Base-by-base conservation (phyloP, 2,888 invertebrate genomes). In the Acleris holmiana region DNA sequence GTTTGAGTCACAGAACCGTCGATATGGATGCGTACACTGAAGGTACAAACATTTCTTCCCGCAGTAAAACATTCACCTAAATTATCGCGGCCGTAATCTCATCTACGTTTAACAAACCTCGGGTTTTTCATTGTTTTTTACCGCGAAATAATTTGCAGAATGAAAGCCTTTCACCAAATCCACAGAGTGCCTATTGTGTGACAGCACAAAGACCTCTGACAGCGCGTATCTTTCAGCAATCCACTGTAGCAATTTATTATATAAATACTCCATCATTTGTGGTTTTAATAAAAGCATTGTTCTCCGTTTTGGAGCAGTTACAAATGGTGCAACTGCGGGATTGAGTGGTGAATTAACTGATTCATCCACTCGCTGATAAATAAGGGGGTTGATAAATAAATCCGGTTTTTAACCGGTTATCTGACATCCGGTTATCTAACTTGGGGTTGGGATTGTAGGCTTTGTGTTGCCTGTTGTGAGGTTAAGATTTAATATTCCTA, bases 111-210 rank as follows among this genome's bases (percentile, higher is more conserved):
- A 57, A 46, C n/a, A 35, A 57, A 23, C 63, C n/a, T 17, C 18
- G 17, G 21, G 18, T 49, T 21, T 48, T 53, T 47, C 44, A 57
- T 53, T 60, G 57, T 61, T 67, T 65, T 65, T 65, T 60, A 21
- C 35, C 70, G 67, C 74, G 78, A 80, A 80, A 81, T 73, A 74
- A 80, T 79, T 80, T 76, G 72, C 72, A 68, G 69, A 71, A 51
- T 66, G 58, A 75, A 76, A 76, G 74, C 75, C 71, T 80, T 80
- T 76, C 74, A 73, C 69, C 66, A 70, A 77, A 81, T 80, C 76
- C 69, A 63, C 74, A 76, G 80, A 84, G 80, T 79, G 74, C 80
- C 81, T 76, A 84, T 85, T 87, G 83, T 85, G 74, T 72, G 68
- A 65, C 62, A 71, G 66, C 70, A 86, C 83, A 87, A 87, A 84